A percentile compares a stretch with the other conserved stretches of the same genome.
Conservation (phyloP, 2,888 invertebrate species). For the Ochropacha duplaris region DNA sequence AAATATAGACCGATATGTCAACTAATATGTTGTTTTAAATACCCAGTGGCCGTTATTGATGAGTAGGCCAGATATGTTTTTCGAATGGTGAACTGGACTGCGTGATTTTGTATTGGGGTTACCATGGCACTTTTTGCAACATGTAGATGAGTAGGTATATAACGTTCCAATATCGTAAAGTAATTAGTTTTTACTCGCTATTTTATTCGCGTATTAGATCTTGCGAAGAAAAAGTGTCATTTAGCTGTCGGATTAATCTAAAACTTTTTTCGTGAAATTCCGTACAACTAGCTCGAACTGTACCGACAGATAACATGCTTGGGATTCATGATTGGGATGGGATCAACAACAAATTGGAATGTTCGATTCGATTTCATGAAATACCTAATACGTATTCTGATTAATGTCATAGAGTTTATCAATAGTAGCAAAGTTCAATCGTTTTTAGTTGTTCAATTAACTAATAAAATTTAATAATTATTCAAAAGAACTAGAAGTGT, state of each 20-base stretch:
- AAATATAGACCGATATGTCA: conserved; percentile 10
- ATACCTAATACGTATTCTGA: no score
- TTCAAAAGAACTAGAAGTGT: not conserved
- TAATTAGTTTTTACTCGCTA: not conserved
- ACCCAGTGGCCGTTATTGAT: conserved; percentile 7
- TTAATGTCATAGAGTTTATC: no score
- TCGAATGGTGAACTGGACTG: not conserved
- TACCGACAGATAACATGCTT: no score
- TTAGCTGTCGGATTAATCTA: no score
- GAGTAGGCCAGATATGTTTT: conserved; percentile 27
- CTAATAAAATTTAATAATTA: not conserved
- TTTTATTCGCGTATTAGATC: not conserved
- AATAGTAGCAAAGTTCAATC: no score
- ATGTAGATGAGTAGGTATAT: not conserved
- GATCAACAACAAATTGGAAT: no score
- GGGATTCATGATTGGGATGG: no score
- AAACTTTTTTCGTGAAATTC: not conserved
- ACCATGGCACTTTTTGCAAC: conserved; percentile 29
- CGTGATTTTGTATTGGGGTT: conserved; percentile 29
- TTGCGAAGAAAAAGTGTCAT: not conserved
- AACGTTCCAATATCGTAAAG: not conserved
- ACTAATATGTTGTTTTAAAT: not conserved
- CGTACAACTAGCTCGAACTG: no score
- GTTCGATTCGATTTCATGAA: no score
- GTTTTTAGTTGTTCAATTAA: no score